phyloP scores from a whole-genome alignment of 2,797 vertebrate species.

The Garrulus glandarius region DNA sequence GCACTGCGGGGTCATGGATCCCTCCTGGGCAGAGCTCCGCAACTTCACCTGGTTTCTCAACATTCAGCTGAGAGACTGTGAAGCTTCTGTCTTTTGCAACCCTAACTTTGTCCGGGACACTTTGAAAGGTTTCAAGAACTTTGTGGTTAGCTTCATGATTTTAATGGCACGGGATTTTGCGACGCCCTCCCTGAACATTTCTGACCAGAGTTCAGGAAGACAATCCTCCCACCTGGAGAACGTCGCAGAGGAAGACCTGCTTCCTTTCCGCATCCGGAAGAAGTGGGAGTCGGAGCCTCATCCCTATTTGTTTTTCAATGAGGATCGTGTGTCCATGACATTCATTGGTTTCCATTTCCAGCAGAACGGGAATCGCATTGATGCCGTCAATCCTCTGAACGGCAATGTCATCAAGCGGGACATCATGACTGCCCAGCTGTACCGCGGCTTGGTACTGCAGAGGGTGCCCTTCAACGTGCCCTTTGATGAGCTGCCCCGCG shows the following conservation, averaged over 20 bases:
- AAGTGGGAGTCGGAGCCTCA: constrained; percentile 94
- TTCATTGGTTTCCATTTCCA: constrained; percentile 94
- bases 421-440: constrained; percentile 82
- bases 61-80: constrained; percentile 87
- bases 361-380: constrained; percentile 51
- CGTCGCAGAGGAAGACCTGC: constrained; percentile 82
- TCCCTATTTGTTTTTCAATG: constrained; percentile 95
- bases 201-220: constrained; percentile 88
- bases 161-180: constrained; percentile 97
- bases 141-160: constrained; percentile 96
- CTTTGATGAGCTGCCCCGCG: constrained; percentile 84
- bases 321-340: constrained; percentile 89
- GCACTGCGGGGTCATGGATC: constrained; percentile 86
- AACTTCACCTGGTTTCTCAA: constrained; percentile 94
- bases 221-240: constrained; percentile 62
- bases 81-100: constrained; percentile 89
- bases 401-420: constrained; percentile 79
- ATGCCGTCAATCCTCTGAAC: constrained; percentile 82
- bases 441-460: constrained; percentile 80
- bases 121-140: constrained; percentile 88
- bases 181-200: constrained; percentile 89
- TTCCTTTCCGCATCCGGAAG: constrained; percentile 88
- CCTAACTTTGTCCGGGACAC: constrained; percentile 79
- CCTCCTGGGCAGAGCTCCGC: constrained; percentile 91
- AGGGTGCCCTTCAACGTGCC: constrained; percentile 89